Conservation (phyloP, 1,140 invertebrate genomes). For the Zaprionus inermis region DNA sequence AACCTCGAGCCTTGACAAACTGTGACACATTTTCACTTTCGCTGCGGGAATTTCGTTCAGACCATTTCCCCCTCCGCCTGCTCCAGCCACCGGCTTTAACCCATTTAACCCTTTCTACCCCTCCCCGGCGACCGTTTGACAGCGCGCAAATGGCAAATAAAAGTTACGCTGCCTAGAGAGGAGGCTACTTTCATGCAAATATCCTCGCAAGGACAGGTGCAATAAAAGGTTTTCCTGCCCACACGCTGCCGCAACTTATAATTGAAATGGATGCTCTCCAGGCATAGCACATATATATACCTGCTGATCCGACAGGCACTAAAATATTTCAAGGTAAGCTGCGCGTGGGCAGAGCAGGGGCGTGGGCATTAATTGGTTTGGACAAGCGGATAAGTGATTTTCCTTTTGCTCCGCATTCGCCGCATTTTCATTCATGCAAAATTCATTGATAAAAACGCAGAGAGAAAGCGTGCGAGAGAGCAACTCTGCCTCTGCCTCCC, state of each 20-base stretch:
- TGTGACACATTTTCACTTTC: constrained; percentile 43
- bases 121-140: constrained; percentile 16
- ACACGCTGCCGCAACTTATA: constrained; percentile 39
- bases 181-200: constrained; percentile 65
- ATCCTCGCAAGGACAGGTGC: constrained; percentile 59
- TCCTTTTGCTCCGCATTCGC: constrained; percentile 14
- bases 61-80: background rate
- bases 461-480: background rate
- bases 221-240: constrained; percentile 56
- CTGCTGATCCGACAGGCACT: constrained; percentile 3
- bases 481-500: background rate
- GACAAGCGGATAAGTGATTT: constrained; percentile 45
- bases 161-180: constrained; percentile 24
- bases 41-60: constrained; percentile 13
- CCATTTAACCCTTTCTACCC: background rate
- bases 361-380: constrained; percentile 50
- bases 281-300: constrained; percentile 1
- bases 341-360: background rate
- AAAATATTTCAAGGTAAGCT: constrained; percentile 46
- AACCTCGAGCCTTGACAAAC: background rate
- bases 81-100: background rate
- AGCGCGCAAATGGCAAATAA: constrained; percentile 49
- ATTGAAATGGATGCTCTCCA: constrained; percentile 66
- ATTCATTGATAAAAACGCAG: constrained; percentile 37
- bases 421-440: constrained; percentile 32